A percentile compares a stretch with the other conserved stretches of the same genome.
phyloP scores from a whole-genome alignment of 2,797 vertebrate genomes.

The Selene dorsalis region DNA sequence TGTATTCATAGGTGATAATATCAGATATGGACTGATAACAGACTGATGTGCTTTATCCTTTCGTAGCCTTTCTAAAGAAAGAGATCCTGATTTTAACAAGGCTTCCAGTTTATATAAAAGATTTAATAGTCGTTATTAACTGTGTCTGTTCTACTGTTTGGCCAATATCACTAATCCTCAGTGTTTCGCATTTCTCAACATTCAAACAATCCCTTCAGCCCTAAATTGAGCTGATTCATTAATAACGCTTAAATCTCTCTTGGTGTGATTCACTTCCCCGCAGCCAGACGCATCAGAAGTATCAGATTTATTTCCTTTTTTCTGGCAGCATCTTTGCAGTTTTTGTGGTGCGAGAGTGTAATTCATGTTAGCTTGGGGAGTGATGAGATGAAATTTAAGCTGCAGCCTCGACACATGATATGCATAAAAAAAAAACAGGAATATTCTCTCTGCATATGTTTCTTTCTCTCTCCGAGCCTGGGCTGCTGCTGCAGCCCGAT shows the following conservation, averaged over 20 bases:
- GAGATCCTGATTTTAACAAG: no score
- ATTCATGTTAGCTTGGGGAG: conserved; percentile 37
- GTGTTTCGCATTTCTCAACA: background rate
- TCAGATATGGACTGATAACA: no score
- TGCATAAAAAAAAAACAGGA: conserved; percentile 51
- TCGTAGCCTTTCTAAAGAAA: no score
- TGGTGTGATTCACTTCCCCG: conserved; percentile 14
- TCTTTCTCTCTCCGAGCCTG: conserved; percentile 35
- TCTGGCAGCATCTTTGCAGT: conserved; percentile 1
- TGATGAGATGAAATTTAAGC: conserved; percentile 54
- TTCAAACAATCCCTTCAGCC: conserved; percentile 3
- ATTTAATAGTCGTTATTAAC: conserved; percentile 12
- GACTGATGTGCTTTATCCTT: no score
- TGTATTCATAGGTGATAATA: no score
- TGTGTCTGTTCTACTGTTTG: conserved; percentile 7
- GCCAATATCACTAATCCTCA: conserved; percentile 7
- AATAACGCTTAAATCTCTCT: background rate
- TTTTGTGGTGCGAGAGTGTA: conserved; percentile 37
- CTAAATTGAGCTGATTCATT: conserved; percentile 34
- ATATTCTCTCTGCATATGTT: conserved; percentile 31
- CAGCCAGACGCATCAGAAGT: conserved; percentile 19
- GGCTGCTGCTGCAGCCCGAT: conserved; percentile 66
- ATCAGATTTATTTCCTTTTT: conserved; percentile 41
- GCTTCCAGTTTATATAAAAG: no score
- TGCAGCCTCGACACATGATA: conserved; percentile 42